Evolutionary conservation across 1,140 invertebrate genomes (phyloP), one percentile per base, ranked within the genome.

Genomic region (Bombus sylvicola): DNA sequence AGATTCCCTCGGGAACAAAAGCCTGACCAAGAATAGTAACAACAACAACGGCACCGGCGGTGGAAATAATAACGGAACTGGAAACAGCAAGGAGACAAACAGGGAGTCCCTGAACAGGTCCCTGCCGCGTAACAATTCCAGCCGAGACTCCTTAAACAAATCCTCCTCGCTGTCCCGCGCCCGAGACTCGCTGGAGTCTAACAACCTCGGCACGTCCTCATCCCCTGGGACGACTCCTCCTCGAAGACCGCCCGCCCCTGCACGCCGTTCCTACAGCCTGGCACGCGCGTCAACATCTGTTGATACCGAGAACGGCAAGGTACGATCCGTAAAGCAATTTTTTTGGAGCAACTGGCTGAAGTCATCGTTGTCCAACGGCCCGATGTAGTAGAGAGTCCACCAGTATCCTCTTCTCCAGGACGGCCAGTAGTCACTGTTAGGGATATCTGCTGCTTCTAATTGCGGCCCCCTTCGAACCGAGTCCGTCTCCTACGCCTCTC

Each of bases 321-420:
- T 97, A 97, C 96, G 96, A 95, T 95, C 96, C 92, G 94, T 95
- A 91, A 96, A 96, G 95, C 96, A 96, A 93, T 96, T 95, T 94
- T 96, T 97, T 95, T 96, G 96, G 96, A 96, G 93, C 94, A 95
- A 94, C 95, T 97, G 96, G 96, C 95, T 97, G 96, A 96, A 96
- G 91, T 94, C 94, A 95, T 94, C 96, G 90, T 94, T 95, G 88
- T 94, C 95, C 89, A 95, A 94, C 89, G 94, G 95, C 91, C 94
- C 95, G 85, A 87, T 91, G 82, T 92, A 92, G 88, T 89, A 89
- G 87, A 89, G 76, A 75, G 83, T 68, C 83, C 72, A 57, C 57
- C 75, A 73, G 77, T 71, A 72, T 88, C 73, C 83, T 89, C 87
- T 81, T 62, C 73, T 59, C 69, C 76, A 86, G 84, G 88, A 89